phyloP scores from a whole-genome alignment of 2,113 vertebrate genomes.

The Melanerpes aurifrons region DNA sequence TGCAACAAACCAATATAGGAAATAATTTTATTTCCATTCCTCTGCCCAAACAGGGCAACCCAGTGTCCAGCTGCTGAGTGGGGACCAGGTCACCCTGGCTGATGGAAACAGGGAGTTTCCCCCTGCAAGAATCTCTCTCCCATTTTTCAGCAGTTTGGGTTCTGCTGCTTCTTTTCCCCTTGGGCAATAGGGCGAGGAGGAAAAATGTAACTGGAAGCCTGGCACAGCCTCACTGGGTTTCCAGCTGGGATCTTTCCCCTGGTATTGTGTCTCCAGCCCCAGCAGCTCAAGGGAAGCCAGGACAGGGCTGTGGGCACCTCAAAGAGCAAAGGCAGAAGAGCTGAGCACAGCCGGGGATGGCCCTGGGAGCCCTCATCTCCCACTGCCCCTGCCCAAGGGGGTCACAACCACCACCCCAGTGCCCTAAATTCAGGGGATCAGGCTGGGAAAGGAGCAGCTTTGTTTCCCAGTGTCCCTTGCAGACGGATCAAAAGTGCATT shows the following conservation, averaged over 20 bases:
- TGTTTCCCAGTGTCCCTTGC: conserved; percentile 54
- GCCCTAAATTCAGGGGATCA: neutral
- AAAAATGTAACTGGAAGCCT: conserved; percentile 4
- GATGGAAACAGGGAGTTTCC: neutral
- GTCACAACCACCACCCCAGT: neutral
- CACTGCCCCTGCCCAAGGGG: neutral
- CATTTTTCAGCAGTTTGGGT: neutral
- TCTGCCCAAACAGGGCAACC: neutral
- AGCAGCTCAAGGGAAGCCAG: neutral
- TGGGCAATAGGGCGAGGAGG: conserved; percentile 11
- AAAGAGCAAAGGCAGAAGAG: neutral
- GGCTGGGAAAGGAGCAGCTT: conserved; percentile 28
- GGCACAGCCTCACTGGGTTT: neutral
- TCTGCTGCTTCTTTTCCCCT: conserved; percentile 1
- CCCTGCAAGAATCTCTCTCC: neutral
- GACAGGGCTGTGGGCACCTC: neutral
- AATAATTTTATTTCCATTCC: neutral
- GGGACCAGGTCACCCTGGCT: neutral
- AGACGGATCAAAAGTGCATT: conserved; percentile 57
- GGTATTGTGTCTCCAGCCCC: neutral
- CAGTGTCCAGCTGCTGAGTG: neutral
- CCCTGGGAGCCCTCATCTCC: neutral
- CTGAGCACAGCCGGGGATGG: rapidly evolving
- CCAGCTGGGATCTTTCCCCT: conserved; percentile 21
- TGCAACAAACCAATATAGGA: neutral